Conservation (phyloP, 2,113 vertebrate species). For the Phrynosoma blainvillii region DNA sequence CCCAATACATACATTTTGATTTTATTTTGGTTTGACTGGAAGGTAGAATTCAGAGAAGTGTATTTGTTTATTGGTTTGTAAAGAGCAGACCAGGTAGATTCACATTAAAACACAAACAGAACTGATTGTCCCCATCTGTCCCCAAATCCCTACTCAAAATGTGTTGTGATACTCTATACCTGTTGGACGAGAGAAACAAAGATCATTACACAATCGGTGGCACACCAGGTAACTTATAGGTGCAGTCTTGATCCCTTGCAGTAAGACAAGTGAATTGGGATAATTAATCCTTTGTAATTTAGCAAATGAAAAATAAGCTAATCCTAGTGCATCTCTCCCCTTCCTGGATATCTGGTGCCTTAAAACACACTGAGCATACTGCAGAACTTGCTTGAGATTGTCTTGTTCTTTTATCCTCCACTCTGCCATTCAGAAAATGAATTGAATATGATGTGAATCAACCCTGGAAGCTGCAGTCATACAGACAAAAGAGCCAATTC, state of each 20-base stretch:
- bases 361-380: background rate
- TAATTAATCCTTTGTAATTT: constrained; percentile 16
- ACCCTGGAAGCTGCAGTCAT: background rate
- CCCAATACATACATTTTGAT: background rate
- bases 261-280: background rate
- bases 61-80: background rate
- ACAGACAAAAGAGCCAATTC: background rate
- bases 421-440: background rate
- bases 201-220: background rate
- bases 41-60: background rate
- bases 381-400: background rate
- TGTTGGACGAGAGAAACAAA: background rate
- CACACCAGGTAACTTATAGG: background rate
- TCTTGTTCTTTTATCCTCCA: background rate
- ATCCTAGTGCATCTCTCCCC: background rate
- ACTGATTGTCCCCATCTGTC: background rate
- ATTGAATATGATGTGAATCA: background rate
- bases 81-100: background rate
- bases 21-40: no score
- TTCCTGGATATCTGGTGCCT: background rate
- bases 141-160: background rate
- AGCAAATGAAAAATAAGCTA: background rate
- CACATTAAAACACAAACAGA: background rate
- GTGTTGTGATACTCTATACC: background rate
- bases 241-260: background rate